Evolutionary conservation across 2,113 vertebrate genomes (phyloP), one percentile per base, ranked within the genome.

Genomic region (Charadrius vociferus): DNA sequence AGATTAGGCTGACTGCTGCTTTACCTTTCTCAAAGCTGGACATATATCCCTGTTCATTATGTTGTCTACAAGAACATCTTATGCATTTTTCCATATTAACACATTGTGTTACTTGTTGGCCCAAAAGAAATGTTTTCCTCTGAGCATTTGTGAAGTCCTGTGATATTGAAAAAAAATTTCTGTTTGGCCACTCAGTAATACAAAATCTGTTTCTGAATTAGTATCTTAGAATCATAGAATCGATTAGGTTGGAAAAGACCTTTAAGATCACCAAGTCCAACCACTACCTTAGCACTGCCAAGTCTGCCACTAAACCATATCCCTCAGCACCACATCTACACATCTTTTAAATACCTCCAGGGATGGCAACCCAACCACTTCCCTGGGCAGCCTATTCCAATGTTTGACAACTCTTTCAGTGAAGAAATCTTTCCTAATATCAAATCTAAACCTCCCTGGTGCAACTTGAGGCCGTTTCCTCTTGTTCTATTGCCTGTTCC

Each of bases 1-100:
- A 70, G 10, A 41, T 75, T 65, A 58, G 20, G 30, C n/a, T 67
- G 9, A 34, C 55, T 0, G 0, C 23, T 80, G 19, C 29, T 74
- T 82, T 77, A 49, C 1, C 1, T 77, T 88, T 90, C 43, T 73
- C 30, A 77, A 55, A 68, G 56, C 5, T 88, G 61, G 36, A 43
- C 29, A 26, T 17, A 14, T 5, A n/a, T 4, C 19, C 36, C 9
- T 43, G 7, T 34, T 82, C 30, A 61, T 82, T 39, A 15, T 41
- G 23, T 43, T 21, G 9, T 72, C 34, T 67, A 7, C 9, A 75
- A 37, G 23, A 63, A 20, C 5, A 36, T 15, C 37, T 43, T 32
- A 20, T 4, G 3, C 21, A 39, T 66, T 88, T 87, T 85, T 79
- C 24, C 22, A 14, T 59, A 8, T 68, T 88, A 61, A 58, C 30